Evolutionary conservation across 2,797 vertebrate species (phyloP).

Genomic region (Holocentrus rufus): DNA sequence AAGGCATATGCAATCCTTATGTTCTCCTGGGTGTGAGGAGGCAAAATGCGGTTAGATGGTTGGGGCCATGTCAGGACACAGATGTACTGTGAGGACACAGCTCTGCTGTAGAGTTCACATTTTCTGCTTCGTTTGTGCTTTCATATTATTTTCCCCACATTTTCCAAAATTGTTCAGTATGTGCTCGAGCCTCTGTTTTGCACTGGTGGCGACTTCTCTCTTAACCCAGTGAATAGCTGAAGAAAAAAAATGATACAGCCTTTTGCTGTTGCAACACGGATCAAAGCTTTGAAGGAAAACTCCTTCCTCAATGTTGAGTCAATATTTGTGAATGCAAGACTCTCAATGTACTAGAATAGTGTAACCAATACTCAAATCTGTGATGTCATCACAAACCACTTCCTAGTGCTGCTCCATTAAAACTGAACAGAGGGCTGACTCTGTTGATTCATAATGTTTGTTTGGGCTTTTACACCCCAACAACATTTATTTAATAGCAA

Average conservation of each 20-base stretch:
- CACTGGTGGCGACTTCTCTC: conserved; percentile 5
- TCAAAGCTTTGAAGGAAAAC: neutral
- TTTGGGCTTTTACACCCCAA: conserved; percentile 21
- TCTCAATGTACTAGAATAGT: conserved; percentile 13
- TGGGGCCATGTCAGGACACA: conserved; percentile 78
- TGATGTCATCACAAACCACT: conserved; percentile 10
- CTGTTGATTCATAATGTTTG: neutral
- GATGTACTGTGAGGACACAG: conserved; percentile 50
- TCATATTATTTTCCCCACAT: neutral
- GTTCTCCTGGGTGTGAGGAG: conserved; percentile 70
- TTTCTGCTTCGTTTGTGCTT: conserved; percentile 20
- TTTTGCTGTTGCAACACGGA: neutral
- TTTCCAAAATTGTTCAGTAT: conserved; percentile 23
- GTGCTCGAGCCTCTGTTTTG: conserved; percentile 30
- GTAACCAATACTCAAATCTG: conserved; percentile 1
- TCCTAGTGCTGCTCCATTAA: conserved; percentile 23
- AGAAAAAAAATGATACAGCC: conserved; percentile 9
- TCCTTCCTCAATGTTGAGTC: conserved; percentile 13
- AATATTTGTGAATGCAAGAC: conserved; percentile 41
- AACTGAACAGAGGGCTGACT: neutral
- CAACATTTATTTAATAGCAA: neutral
- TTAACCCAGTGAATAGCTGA: neutral
- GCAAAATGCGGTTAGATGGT: conserved; percentile 64
- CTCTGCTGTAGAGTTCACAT: conserved; percentile 54
- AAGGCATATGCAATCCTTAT: conserved; percentile 82